Evolutionary conservation across 2,888 invertebrate genomes (phyloP).

Genomic region (Dicranocentrus wangi): DNA sequence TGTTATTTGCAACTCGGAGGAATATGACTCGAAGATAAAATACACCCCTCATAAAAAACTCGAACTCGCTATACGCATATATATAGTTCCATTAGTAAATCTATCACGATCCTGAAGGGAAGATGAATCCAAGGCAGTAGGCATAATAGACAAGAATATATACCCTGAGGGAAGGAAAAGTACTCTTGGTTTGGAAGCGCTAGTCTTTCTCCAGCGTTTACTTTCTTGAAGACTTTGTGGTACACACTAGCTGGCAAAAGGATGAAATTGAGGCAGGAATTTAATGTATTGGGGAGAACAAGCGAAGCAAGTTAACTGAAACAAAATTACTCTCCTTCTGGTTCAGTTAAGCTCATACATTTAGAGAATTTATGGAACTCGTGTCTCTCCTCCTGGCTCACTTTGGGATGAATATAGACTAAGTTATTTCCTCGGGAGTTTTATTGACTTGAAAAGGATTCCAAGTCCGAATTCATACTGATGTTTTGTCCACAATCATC

Average conservation of each 20-base stretch:
- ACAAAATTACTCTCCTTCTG: slow-evolving; percentile 60
- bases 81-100: slow-evolving; percentile 50
- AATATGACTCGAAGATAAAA: too few relatives aligned
- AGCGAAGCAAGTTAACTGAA: slow-evolving; percentile 52
- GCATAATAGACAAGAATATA: slow-evolving; percentile 6
- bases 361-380: slow-evolving; percentile 43
- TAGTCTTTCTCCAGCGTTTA: slow-evolving; percentile 4
- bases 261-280: too few relatives aligned
- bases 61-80: not conserved
- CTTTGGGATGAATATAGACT: slow-evolving; percentile 25
- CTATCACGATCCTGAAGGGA: slow-evolving; percentile 46
- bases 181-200: too few relatives aligned
- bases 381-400: not conserved
- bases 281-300: slow-evolving; percentile 32
- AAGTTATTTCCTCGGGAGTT: slow-evolving; percentile 44
- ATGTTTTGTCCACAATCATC: slow-evolving; percentile 28
- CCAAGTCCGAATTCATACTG: slow-evolving; percentile 23
- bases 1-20: too few relatives aligned
- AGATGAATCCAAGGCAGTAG: slow-evolving; percentile 37
- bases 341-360: slow-evolving; percentile 42
- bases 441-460: slow-evolving; percentile 52
- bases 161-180: slow-evolving; percentile 50
- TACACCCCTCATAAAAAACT: too few relatives aligned
- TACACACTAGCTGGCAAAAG: too few relatives aligned
- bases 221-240: slow-evolving; percentile 41